A percentile compares a stretch with the other conserved stretches of the same genome.
Evolutionary conservation across 2,113 vertebrate genomes (phyloP).

Genomic region (Bufo gargarizans): DNA sequence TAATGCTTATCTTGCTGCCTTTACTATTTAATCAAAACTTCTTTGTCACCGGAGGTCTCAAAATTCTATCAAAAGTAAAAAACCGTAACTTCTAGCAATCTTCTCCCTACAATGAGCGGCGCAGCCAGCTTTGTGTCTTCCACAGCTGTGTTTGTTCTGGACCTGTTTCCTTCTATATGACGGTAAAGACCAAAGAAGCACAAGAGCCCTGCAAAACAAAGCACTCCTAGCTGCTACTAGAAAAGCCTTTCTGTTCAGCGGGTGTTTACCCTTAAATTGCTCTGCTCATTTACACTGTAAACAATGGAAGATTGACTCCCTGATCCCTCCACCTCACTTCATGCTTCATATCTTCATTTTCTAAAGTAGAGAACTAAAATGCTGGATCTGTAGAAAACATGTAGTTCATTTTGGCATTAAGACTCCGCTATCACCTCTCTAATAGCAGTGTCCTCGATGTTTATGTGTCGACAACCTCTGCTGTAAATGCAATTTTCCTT

Average conservation of each 20-base stretch:
- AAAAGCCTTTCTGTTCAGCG: neutral
- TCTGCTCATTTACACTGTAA: neutral
- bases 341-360: neutral
- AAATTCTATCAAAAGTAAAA: slow-evolving; percentile 28
- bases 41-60: neutral
- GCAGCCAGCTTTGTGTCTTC: neutral
- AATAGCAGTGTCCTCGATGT: neutral
- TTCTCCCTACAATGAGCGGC: neutral
- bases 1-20: neutral
- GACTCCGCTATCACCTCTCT: neutral
- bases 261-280: slow-evolving; percentile 8
- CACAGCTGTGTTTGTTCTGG: slow-evolving; percentile 52
- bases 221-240: slow-evolving; percentile 21
- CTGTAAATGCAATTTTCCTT: neutral
- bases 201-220: slow-evolving; percentile 14
- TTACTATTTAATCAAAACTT: neutral
- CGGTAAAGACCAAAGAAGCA: slow-evolving; percentile 1
- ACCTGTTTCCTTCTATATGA: neutral
- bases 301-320: neutral
- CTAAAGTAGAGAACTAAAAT: neutral
- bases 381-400: neutral
- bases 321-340: neutral
- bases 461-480: too few relatives aligned
- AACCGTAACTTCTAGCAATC: slow-evolving; percentile 4
- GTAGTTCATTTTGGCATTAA: neutral